Evolutionary conservation across 2,797 vertebrate species (phyloP), one percentile per base, ranked within the genome.

Genomic region (Zalophus californianus): DNA sequence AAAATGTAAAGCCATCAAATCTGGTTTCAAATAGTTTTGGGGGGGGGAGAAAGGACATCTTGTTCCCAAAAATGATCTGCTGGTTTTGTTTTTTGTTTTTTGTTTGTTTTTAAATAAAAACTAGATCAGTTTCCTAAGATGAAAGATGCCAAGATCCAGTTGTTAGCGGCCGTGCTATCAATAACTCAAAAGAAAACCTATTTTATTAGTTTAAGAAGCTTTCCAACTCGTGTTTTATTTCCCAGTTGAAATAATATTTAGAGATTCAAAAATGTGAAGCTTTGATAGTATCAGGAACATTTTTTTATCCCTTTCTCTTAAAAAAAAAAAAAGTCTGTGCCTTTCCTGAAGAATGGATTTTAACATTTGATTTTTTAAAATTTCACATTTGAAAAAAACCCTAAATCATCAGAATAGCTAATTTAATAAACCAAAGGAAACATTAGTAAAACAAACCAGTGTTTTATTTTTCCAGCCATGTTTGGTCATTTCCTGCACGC

Each of bases 211-310:
- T 96, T 87, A 83, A 73, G 70, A 78, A 60, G 60, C 56, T 84
- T 88, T 86, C 52, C n/a, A 91, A 89, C 79, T 72, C 52, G 48
- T 62, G 38, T 78, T 91, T 87, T 79, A 82, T 91, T 97, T 94
- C 56, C 54, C 75, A 85, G 54, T 91, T 94, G 82, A 87, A 94
- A 50, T 84, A 85, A 70, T 77, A 78, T 56, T 93, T 80, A 79
- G 20, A 93, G 73, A 23, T 86, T 77, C 21, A 75, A 77, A 91
- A 83, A 83, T 93, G 25, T 80, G 73, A 87, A 84, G 48, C 50
- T 78, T 62, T 79, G 50, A 64, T 91, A 66, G 18, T 62, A 12
- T 72, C 84, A 77, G 62, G 58, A 86, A 27, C 50, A 38, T 48
- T 72, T 72, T 72, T 44, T 96, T 93, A 44, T 68, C 32, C 32